Evolutionary conservation across 1,140 invertebrate species (phyloP), one percentile per base, ranked within the genome.

Genomic region (Cydia strobilella): DNA sequence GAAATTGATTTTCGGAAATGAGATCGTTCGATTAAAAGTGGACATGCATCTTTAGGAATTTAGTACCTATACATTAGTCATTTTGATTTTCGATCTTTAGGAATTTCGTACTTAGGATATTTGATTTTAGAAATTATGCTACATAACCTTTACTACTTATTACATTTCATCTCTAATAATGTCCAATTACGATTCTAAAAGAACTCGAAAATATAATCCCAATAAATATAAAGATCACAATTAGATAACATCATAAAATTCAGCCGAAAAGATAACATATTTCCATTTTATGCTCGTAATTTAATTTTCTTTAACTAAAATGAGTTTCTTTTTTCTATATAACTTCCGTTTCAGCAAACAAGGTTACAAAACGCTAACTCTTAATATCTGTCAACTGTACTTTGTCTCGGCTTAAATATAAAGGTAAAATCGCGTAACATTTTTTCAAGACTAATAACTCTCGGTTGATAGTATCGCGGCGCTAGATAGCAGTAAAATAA

Each of bases 391-490:
- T 75, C 69, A 73, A 59, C 45, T 63, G 48, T 69, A 35, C 65
- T 69, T 69, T 69, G 18, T 69, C 65, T 69, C 65, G 65, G 27
- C 31, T 71, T 75, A 54, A 72, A 66, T 59, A 59, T 75, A 75
- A 27, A 77, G 82, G 85, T 86, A 84, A 86, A 86, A 84, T 85
- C 82, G 75, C 77, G 77, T 74, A 80, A 78, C 80, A 88, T 88
- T 89, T 85, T 77, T 88, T 82, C 84, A 77, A 72, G 79, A 79
- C 86, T 89, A 91, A 90, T 91, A 90, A 88, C 82, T 87, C 77
- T 79, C 48, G 75, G 74, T 82, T 75, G 77, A 80, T 81, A 79
- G 77, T 86, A 84, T 85, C 87, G 81, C 79, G 35, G 63, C 78
- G 77, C 82, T 75, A 83, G 87, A 87, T 87, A 82, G 81, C 86